Evolutionary conservation across 2,797 vertebrate genomes (phyloP).

Genomic region (Coranthus polyacanthus): DNA sequence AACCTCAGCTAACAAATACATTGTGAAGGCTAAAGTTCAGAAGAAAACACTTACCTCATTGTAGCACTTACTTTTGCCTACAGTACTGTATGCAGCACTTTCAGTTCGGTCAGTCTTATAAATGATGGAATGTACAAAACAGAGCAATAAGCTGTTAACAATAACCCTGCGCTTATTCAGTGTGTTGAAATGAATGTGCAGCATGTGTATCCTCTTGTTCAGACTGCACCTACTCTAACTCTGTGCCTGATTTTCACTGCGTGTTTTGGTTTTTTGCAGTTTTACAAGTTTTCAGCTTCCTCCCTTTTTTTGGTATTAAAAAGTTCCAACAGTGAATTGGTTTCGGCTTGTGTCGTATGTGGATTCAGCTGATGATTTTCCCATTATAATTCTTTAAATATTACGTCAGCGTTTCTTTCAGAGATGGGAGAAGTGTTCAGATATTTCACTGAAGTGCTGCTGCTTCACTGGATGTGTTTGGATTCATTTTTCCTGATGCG

Average conservation of each 20-base stretch:
- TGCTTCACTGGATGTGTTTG: no score
- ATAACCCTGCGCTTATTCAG: background rate
- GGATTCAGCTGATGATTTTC: no score
- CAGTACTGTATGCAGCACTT: background rate
- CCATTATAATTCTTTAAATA: background rate
- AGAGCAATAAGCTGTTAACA: background rate
- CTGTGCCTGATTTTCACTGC: conserved; percentile 6
- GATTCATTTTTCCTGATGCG: no score
- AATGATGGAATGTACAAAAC: no score
- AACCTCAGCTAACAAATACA: background rate
- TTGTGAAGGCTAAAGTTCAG: background rate
- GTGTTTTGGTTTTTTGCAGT: conserved; percentile 24
- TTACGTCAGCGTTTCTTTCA: background rate
- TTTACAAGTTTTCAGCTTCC: background rate
- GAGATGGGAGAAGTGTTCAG: no score
- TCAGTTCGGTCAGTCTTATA: no score
- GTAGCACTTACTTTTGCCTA: background rate
- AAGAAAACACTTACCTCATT: background rate
- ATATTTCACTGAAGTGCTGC: no score
- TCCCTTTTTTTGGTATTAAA: conserved; percentile 28
- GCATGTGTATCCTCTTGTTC: background rate
- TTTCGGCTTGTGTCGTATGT: conserved; percentile 7
- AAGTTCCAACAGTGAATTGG: conserved; percentile 1
- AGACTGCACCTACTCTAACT: background rate
- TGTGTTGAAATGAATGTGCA: background rate